Percentiles rank a stretch among this genome's conserved stretches.
These are phyloP conservation scores for Erpobdella octoculata DNA, from an alignment of 2,888 invertebrate species.

Conservation along the genomic window DNA sequence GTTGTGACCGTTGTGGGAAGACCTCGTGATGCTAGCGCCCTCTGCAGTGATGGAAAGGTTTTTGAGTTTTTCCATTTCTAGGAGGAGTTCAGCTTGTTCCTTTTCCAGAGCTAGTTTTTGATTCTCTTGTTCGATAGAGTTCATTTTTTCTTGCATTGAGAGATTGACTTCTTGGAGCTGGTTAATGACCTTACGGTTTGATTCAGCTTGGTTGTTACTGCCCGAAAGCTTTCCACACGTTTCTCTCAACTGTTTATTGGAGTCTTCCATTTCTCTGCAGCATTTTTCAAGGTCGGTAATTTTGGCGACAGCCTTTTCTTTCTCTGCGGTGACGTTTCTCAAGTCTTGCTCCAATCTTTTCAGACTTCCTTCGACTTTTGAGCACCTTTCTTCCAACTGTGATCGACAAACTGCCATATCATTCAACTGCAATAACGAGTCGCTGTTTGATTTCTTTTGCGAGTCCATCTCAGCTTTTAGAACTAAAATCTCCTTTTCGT, in stretches of 20 bases:
- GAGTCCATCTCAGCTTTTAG: not conserved
- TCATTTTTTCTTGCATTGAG: not conserved
- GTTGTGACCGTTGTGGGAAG: constrained; percentile 1
- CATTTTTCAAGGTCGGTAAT: constrained; percentile 7
- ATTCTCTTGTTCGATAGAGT: constrained; percentile 19
- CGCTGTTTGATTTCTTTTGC: not conserved
- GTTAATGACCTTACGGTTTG: not conserved
- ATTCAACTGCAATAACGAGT: not conserved
- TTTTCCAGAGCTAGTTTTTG: constrained; percentile 26
- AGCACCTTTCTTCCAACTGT: not conserved
- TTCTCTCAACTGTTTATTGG: not conserved
- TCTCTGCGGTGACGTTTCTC: constrained; percentile 4
- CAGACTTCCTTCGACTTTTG: not conserved
- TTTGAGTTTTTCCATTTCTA: constrained; percentile 30
- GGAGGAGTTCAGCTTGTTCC: constrained; percentile 19
- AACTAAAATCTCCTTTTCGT: not conserved
- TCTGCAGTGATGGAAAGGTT: constrained; percentile 18
- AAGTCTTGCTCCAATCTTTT: constrained; percentile 12
- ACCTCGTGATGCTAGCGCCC: not conserved
- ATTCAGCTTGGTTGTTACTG: not conserved
- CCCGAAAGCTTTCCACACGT: not conserved
- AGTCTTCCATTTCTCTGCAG: constrained; percentile 2
- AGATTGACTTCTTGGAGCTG: not conserved
- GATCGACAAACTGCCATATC: too few relatives aligned
- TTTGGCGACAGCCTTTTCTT: constrained; percentile 7